Conservation (phyloP, 2,888 invertebrate genomes). For the Spodoptera exigua region DNA sequence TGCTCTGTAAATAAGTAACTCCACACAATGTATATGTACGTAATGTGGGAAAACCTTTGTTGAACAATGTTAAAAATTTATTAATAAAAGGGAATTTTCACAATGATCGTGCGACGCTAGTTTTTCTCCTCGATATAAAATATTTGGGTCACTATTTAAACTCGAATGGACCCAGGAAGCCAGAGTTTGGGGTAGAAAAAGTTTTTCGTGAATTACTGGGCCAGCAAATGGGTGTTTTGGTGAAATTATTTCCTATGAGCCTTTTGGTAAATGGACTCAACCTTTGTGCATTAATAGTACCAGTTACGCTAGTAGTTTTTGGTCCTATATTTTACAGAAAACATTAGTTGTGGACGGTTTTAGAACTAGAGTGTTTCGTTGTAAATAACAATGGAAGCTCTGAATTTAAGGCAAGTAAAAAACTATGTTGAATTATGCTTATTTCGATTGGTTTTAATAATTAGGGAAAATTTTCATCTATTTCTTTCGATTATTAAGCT, state of each 20-base stretch:
- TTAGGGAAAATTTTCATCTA: too few species aligned
- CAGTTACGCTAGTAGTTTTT: conserved; percentile 5
- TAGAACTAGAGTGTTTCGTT: not conserved
- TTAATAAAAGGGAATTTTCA: conserved; percentile 66
- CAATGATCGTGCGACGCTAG: conserved; percentile 62
- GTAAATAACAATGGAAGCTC: not conserved
- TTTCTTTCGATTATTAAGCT: too few species aligned
- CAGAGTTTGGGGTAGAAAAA: conserved; percentile 29
- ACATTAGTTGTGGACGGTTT: not conserved
- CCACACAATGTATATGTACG: conserved; percentile 63
- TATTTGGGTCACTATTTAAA: conserved; percentile 70
- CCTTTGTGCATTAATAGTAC: conserved; percentile 8
- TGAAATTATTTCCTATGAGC: conserved; percentile 33
- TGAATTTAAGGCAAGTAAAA: too few species aligned
- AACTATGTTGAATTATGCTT: too few species aligned
- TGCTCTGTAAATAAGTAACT: conserved; percentile 46
- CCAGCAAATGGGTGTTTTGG: conserved; percentile 35
- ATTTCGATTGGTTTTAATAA: too few species aligned
- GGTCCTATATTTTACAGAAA: not conserved
- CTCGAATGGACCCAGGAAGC: conserved; percentile 55
- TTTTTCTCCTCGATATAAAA: conserved; percentile 60
- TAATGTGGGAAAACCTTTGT: conserved; percentile 65
- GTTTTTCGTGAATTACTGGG: conserved; percentile 13
- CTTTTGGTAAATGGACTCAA: conserved; percentile 13
- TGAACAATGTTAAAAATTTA: conserved; percentile 65